Conservation (phyloP, 1,140 invertebrate genomes). For the Leptopilina boulardi region DNA sequence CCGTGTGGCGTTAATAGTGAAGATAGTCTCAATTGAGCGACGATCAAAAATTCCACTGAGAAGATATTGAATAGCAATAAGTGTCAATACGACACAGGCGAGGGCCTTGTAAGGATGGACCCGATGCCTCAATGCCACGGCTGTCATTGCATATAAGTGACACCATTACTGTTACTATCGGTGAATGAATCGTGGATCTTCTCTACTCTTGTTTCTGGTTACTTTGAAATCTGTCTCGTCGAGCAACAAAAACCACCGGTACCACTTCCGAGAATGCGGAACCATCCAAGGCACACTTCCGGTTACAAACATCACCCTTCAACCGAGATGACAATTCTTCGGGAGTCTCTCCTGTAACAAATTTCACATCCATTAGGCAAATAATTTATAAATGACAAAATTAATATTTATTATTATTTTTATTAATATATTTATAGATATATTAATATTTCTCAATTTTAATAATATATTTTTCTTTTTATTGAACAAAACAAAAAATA, state of each 20-base stretch:
- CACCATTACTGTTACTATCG: constrained; percentile 72
- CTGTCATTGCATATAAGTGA: constrained; percentile 72
- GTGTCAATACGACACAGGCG: constrained; percentile 68
- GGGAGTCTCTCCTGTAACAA: neutral
- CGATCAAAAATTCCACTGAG: constrained; percentile 73
- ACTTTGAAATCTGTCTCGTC: neutral
- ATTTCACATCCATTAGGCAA: too few relatives aligned
- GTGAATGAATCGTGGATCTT: constrained; percentile 52
- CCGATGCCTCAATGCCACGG: constrained; percentile 73
- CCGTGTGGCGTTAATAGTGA: constrained; percentile 73
- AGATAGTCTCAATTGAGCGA: constrained; percentile 73
- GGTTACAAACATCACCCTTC: constrained; percentile 3
- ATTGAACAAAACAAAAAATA: too few relatives aligned
- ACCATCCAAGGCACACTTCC: neutral
- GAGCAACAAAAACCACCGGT: neutral
- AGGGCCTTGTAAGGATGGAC: constrained; percentile 74
- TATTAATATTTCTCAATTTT: too few relatives aligned
- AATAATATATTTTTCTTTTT: too few relatives aligned
- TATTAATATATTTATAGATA: too few relatives aligned
- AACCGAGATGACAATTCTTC: neutral
- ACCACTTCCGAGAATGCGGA: constrained; percentile 12
- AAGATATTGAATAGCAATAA: constrained; percentile 74
- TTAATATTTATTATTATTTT: too few relatives aligned
- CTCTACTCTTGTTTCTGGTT: neutral
- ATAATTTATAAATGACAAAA: too few relatives aligned